These are phyloP conservation scores for Galaxea fascicularis DNA, from an alignment of 92 coral and sea anemone species.

Conservation along the genomic window DNA sequence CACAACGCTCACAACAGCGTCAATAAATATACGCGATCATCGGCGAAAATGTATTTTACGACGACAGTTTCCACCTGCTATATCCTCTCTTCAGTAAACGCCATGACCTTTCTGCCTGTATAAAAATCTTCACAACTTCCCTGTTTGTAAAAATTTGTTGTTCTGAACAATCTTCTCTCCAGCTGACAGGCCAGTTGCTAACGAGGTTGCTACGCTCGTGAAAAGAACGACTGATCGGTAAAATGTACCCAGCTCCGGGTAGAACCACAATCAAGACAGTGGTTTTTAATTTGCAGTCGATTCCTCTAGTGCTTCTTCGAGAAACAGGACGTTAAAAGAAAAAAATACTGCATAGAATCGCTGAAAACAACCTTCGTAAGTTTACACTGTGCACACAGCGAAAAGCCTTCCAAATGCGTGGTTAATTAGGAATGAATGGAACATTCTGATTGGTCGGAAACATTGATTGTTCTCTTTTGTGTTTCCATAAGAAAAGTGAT, in stretches of 20 bases:
- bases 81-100: not conserved
- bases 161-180: not conserved
- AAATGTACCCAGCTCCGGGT: not conserved
- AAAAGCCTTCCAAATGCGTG: conserved; percentile 6
- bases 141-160: not conserved
- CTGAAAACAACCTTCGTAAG: not conserved
- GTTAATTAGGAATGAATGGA: conserved; percentile 8
- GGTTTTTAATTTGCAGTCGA: not conserved
- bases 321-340: not conserved
- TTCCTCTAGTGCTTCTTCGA: not conserved
- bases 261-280: not conserved
- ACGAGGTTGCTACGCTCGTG: conserved; percentile 44
- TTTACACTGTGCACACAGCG: not conserved
- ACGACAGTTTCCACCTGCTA: not conserved
- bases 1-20: not conserved
- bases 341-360: not conserved
- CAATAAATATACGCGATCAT: not conserved
- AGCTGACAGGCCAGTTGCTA: conserved; percentile 49
- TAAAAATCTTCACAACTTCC: not conserved
- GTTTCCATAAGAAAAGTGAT: too few relatives aligned
- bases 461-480: conserved; percentile 21
- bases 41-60: not conserved
- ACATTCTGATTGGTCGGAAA: conserved; percentile 21
- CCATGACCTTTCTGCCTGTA: not conserved
- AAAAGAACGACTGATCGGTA: conserved; percentile 4